Conservation (phyloP, 2,113 vertebrate genomes). For the Aldabrachelys gigantea region DNA sequence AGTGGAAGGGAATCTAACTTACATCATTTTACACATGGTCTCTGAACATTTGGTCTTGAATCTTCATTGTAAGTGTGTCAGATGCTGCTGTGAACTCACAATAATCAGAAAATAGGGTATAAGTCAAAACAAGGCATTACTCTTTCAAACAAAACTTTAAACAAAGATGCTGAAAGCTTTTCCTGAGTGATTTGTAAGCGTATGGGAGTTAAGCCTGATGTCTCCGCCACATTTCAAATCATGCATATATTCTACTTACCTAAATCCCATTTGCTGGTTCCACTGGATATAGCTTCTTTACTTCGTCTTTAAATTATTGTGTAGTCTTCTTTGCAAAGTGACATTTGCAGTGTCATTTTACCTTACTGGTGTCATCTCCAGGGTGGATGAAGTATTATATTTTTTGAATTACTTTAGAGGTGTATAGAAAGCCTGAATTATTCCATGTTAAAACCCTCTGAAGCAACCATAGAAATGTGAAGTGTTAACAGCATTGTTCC, state of each 20-base stretch:
- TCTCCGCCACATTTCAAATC: background rate
- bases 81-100: background rate
- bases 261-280: background rate
- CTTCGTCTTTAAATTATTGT: background rate
- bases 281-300: background rate
- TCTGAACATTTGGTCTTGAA: background rate
- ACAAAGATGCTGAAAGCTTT: background rate
- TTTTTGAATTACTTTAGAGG: background rate
- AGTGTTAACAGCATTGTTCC: background rate
- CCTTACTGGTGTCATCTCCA: background rate
- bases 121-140: background rate
- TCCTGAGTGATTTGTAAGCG: background rate
- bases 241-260: background rate
- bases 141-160: background rate
- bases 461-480: background rate
- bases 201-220: background rate
- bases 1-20: slow-evolving; percentile 19
- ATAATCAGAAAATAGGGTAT: background rate
- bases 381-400: background rate
- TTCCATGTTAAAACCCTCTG: background rate
- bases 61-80: background rate
- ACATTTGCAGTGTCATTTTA: background rate
- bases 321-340: background rate
- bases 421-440: background rate
- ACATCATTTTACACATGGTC: background rate